Evolutionary conservation across 2,797 vertebrate genomes (phyloP), one percentile per base, ranked within the genome.

Genomic region (Anniella stebbinsi): DNA sequence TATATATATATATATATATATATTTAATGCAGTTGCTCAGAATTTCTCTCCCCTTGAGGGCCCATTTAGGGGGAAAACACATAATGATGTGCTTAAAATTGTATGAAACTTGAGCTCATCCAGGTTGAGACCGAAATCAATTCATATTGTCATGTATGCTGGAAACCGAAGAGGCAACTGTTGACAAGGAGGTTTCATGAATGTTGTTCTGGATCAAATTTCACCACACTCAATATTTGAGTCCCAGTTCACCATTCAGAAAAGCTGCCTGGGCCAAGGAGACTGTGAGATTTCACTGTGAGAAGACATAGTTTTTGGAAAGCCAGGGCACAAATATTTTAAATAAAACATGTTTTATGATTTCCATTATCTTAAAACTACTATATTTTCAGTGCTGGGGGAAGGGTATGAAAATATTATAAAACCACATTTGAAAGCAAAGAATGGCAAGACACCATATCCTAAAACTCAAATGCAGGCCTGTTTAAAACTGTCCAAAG

Each of bases 51-150:
- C 0, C 72, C 73, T 90, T 87, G 45, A 72, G 2, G 70, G 30
- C 75, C 87, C n/a, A 12, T 77, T 82, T 73, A 51, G 33, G 3
- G 3, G 18, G 33, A 91, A 86, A 28, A 12, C 30, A 11, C 23
- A 45, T 57, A 72, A 80, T 33, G 13, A 38, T 83, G 75, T 25
- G 41, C 41, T 63, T 36, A 51, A 51, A 36, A 33, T 63, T 48
- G 48, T 41, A 23, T 76, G 28, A n/a, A 0, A 2, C 15, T 17
- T 12, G 3, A 72, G n/a, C 5, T 84, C 87, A 23, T 92, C 81
- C 81, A 25, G 87, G 8, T 67, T 84, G 10, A 84, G 10, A 76
- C 90, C 73, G 91, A 88, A 84, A 89, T 57, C 11, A 15, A 70
- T 87, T 10, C 41, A 84, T 63, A 78, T 67, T 72, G 5, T n/a